A percentile compares a stretch with the other conserved stretches of the same genome.
phyloP scores from a whole-genome alignment of 2,113 vertebrate genomes.

The Haemorhous mexicanus region DNA sequence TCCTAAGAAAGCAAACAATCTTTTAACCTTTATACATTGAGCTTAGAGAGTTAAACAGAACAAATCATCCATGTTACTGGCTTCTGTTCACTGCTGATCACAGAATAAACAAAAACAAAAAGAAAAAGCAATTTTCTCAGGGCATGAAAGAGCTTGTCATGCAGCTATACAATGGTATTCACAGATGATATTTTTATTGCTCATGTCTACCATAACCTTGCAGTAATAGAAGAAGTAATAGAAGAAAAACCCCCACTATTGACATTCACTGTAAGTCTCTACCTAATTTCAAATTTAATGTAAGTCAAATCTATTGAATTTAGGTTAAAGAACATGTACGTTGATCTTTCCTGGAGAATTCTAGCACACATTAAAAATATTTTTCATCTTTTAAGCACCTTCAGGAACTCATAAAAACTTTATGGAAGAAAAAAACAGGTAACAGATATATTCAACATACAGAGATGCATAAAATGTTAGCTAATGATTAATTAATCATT shows the following conservation, averaged over 20 bases:
- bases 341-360: background rate
- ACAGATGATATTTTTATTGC: background rate
- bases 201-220: background rate
- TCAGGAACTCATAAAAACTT: background rate
- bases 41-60: background rate
- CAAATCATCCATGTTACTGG: background rate
- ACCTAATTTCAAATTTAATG: slow-evolving; percentile 7
- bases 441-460: background rate
- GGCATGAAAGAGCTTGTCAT: slow-evolving; percentile 5
- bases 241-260: background rate
- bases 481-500: background rate
- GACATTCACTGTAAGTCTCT: background rate
- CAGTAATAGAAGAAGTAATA: background rate
- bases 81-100: background rate
- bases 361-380: background rate
- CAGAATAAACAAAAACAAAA: slow-evolving; percentile 9
- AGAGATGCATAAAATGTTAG: background rate
- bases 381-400: background rate
- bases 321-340: background rate
- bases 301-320: background rate
- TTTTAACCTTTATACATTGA: background rate
- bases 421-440: background rate
- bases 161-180: background rate
- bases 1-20: background rate
- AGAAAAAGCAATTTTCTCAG: slow-evolving; percentile 8